Base-by-base conservation (phyloP, 2,797 vertebrate species). In the Centropyge bicolor region DNA sequence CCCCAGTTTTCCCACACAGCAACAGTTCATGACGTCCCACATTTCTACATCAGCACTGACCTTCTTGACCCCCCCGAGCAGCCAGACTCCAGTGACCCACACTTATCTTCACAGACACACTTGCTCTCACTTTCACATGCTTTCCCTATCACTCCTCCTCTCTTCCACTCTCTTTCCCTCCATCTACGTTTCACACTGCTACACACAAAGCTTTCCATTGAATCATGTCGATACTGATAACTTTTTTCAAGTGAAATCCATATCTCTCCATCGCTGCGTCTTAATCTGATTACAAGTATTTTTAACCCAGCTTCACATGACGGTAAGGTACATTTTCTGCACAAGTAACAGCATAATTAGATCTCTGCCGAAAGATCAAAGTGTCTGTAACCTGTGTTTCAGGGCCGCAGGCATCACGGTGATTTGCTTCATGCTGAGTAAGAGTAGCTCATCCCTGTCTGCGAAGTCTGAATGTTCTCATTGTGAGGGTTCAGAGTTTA, bases 401-500 rank as follows among this genome's bases (percentile, higher is more conserved):
- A 43, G 49, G 45, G 27, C 61, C 1, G 5, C 51, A 64, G 74
- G 74, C 84, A 67, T 62, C 59, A 11, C 45, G 76, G 45, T 60
- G 80, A 78, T 56, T 75, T 35, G 69, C 55, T 24, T 71, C 54
- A 65, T 60, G 81, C 71, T 76, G 84, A 86, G 70, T 74, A 73
- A 81, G 76, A 81, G 74, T 66, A 78, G 85, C 82, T 82, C 86
- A 84, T 90, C 91, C 51, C 66, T 71, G 66, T 43, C 63, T 76
- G 64, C 75, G 79, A 69, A 79, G 70, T 86, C 89, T 94, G 90
- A 95, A 94, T 94, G 92, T 92, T 91, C 89, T 93, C 93, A 92
- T 93, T 94, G 93, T 93, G 67, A 77, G 81, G 45, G 76, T 90
- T 92, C 92, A 94, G 88, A 90, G 89, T 92, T 93, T 95, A 95